These are phyloP conservation scores for Hycleus phaleratus DNA, from an alignment of 1,140 invertebrate genomes.

Conservation along the genomic window DNA sequence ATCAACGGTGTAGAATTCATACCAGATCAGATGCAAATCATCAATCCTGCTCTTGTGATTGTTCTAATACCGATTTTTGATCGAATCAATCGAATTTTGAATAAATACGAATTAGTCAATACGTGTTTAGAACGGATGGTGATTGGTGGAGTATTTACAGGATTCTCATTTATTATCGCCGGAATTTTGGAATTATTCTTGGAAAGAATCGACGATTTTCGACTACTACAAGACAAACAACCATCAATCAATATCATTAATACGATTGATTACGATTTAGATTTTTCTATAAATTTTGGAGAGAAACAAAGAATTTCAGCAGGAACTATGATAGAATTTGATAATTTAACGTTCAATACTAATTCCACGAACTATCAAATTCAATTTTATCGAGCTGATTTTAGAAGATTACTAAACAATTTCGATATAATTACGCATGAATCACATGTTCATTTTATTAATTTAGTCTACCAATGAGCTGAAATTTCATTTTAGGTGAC, in stretches of 20 bases:
- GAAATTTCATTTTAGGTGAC: constrained; percentile 26
- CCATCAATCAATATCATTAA: constrained; percentile 36
- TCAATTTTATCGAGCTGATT: not conserved
- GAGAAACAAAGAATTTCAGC: constrained; percentile 1
- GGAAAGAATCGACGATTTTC: constrained; percentile 30
- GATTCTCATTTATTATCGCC: constrained; percentile 48
- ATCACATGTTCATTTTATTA: not conserved
- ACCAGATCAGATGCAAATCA: constrained; percentile 59
- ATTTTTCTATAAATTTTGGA: constrained; percentile 18
- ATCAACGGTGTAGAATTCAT: constrained; percentile 45
- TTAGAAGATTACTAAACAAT: not conserved
- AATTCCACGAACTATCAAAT: not conserved
- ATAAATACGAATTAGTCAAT: constrained; percentile 40
- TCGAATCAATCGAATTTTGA: constrained; percentile 33
- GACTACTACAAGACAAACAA: constrained; percentile 27
- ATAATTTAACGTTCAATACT: not conserved
- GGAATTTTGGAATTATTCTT: constrained; percentile 33
- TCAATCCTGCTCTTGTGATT: constrained; percentile 61
- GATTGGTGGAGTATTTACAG: constrained; percentile 56
- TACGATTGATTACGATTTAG: constrained; percentile 33
- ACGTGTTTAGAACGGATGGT: constrained; percentile 55
- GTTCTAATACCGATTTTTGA: constrained; percentile 60
- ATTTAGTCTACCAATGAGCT: not conserved
- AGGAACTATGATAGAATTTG: not conserved
- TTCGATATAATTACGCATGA: not conserved